phyloP scores from a whole-genome alignment of 2,113 vertebrate species.

The Mesitornis unicolor region DNA sequence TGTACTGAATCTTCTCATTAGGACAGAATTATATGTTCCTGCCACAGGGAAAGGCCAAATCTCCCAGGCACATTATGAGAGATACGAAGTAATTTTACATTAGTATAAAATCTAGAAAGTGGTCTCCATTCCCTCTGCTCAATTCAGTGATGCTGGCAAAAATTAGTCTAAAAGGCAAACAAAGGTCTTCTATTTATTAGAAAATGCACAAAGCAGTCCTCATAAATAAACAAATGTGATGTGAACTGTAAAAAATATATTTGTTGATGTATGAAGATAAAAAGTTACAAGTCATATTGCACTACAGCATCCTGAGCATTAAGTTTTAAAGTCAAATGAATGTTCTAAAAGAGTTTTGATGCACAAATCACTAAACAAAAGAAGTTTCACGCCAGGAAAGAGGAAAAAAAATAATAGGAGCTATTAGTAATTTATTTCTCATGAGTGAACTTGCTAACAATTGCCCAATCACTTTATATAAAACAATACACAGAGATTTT shows the following conservation, averaged over 20 bases:
- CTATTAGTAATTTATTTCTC: background rate
- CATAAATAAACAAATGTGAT: background rate
- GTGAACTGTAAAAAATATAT: background rate
- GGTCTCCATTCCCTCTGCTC: accelerated
- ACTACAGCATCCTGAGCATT: background rate
- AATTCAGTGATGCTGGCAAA: background rate
- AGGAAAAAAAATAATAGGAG: background rate
- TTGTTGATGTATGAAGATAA: background rate
- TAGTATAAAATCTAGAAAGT: background rate
- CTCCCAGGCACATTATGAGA: background rate
- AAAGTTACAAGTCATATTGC: background rate
- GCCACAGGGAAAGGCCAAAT: background rate
- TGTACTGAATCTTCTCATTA: background rate
- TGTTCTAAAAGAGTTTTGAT: background rate
- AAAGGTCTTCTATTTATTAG: background rate
- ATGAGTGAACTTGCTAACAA: background rate
- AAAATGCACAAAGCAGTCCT: background rate
- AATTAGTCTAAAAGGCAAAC: background rate
- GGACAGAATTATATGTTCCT: background rate
- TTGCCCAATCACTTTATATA: background rate
- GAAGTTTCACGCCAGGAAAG: background rate
- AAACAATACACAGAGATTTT: background rate
- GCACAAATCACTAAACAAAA: background rate
- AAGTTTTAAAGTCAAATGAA: background rate
- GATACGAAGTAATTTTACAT: background rate